Base-by-base conservation (phyloP, 2,113 vertebrate genomes). In the Saccopteryx bilineata region DNA sequence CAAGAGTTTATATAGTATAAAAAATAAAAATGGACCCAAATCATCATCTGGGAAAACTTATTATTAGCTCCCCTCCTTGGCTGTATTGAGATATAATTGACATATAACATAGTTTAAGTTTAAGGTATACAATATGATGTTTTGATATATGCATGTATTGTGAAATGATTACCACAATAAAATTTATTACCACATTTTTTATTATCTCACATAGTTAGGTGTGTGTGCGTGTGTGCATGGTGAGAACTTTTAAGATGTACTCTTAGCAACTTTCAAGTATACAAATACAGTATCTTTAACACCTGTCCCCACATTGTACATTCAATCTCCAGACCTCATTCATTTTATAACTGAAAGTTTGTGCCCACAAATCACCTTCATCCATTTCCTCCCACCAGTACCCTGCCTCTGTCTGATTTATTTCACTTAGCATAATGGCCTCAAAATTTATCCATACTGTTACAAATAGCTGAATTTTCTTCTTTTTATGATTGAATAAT, bases 1-100 rank as follows among this genome's bases (percentile, higher is more conserved):
- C 28, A 81, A 75, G 54, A 83, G 52, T 68, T 81, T 89, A 19
- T 76, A 69, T 48, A 75, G 26, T 3, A 31, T 66, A 24, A 97
- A 95, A 83, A 95, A 33, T 52, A 52, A 91, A 61, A 56, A 65
- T 63, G 48, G 21, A 56, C 33, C 58, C 80, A 7, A 54, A 58
- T 95, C 33, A 39, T 68, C 39, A 83, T 13, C 48, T 71, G 23
- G 1, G 11, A 82, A 19, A 94, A 58, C 13, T 94, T 56, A 39
- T 66, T 78, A 72, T 68, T 80, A 58, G 8, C 28, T 87, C 8
- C 9, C 18, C 26, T 26, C 18, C 39, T 4, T 65, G 72, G 54
- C 2, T 82, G 71, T 91, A 66, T 61, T 60, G 65, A 61, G 21
- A 52, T 50, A 72, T 61, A 61, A 50, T 52, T 82, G 56, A 61